phyloP scores from a whole-genome alignment of 2,113 vertebrate species.

The Nothocercus nigrocapillus region DNA sequence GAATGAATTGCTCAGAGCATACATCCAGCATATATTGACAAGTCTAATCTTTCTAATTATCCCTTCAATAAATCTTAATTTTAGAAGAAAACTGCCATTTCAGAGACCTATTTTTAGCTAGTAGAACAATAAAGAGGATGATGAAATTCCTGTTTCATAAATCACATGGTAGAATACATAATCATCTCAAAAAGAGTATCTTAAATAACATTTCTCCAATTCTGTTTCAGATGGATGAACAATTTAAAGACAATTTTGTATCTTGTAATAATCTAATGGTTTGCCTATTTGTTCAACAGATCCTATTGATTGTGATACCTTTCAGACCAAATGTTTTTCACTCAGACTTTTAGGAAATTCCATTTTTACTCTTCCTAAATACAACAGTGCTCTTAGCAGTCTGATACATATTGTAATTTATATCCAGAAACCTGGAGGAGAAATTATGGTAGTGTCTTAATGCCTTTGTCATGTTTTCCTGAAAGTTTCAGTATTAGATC shows the following conservation, averaged over 20 bases:
- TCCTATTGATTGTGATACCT: not conserved
- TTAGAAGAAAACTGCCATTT: constrained; percentile 32
- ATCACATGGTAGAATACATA: constrained; percentile 20
- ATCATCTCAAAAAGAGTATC: constrained; percentile 5
- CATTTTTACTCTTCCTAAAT: not conserved
- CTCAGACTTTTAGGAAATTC: not conserved
- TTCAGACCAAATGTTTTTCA: not conserved
- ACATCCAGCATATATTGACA: constrained; percentile 24
- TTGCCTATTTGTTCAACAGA: not conserved
- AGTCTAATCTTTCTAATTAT: constrained; percentile 58
- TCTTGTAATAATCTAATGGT: constrained; percentile 1
- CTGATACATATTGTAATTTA: fast-evolving
- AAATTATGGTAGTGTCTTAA: not conserved
- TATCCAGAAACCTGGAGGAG: not conserved
- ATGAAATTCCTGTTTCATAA: constrained; percentile 51
- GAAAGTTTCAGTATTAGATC: not conserved
- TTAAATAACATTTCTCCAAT: constrained; percentile 37
- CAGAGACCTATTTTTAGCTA: not conserved
- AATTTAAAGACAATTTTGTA: not conserved
- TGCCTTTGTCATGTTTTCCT: not conserved
- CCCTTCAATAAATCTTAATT: constrained; percentile 65
- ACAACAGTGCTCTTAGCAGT: not conserved
- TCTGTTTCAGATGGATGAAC: constrained; percentile 12
- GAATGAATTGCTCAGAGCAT: constrained; percentile 12
- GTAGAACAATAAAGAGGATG: constrained; percentile 12